Conservation (phyloP, 2,797 vertebrate species). For the Spondyliosoma cantharus region DNA sequence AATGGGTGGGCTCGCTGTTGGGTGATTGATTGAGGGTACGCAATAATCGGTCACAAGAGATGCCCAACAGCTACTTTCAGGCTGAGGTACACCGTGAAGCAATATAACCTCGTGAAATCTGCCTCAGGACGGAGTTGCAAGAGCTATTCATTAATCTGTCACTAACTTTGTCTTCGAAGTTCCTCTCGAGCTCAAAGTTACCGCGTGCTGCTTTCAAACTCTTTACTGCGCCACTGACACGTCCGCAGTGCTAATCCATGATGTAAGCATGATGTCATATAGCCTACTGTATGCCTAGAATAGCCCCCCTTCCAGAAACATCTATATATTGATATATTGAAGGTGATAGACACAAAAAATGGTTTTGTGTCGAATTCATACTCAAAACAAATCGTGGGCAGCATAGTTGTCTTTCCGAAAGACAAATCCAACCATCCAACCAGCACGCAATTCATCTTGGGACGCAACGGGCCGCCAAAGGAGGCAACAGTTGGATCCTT, state of each 20-base stretch:
- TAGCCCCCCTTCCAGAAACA: neutral
- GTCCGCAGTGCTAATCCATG: neutral
- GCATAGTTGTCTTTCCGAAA: no score
- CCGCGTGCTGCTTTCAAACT: neutral
- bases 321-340: neutral
- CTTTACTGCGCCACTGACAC: neutral
- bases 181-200: neutral
- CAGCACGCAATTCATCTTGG: no score
- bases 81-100: slow-evolving; percentile 14
- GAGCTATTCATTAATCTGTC: neutral
- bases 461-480: no score
- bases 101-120: slow-evolving; percentile 6
- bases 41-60: slow-evolving; percentile 21
- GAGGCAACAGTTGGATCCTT: no score
- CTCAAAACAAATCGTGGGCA: no score
- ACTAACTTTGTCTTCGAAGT: slow-evolving; percentile 1
- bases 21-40: slow-evolving; percentile 24
- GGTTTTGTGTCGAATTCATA: no score
- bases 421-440: no score
- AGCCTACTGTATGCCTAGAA: no score
- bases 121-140: neutral
- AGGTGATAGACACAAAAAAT: no score
- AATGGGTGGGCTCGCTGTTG: slow-evolving; percentile 8
- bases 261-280: no score
- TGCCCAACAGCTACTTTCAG: slow-evolving; percentile 1